Evolutionary conservation across 2,113 vertebrate genomes (phyloP).

Genomic region (Oriolus oriolus): DNA sequence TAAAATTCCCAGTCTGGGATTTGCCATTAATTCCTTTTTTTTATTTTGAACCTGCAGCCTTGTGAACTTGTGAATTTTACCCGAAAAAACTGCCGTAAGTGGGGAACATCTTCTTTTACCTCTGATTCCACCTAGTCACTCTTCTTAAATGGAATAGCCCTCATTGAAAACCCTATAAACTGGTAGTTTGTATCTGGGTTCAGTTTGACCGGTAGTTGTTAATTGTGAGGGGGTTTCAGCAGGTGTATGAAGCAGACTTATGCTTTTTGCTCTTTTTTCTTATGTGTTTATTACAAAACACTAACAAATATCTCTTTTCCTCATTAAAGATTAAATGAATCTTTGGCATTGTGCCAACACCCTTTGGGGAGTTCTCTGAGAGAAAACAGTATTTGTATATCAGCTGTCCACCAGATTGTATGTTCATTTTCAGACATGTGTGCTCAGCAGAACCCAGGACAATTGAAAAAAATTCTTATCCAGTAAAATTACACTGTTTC

Average conservation of each 20-base stretch:
- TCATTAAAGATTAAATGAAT: not conserved
- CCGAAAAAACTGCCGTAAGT: constrained; percentile 84
- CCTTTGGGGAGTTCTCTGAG: not conserved
- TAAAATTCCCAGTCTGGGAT: not conserved
- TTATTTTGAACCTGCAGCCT: constrained; percentile 63
- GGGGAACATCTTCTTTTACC: not conserved
- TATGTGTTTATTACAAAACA: not conserved
- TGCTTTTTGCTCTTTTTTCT: not conserved
- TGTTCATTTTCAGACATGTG: not conserved
- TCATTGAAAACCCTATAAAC: not conserved
- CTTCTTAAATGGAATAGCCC: not conserved
- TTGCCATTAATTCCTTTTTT: not conserved
- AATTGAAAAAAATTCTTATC: not conserved
- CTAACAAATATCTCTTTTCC: not conserved
- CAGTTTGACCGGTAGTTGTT: not conserved
- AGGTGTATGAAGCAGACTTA: not conserved
- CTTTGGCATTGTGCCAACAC: not conserved
- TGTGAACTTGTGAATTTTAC: constrained; percentile 82
- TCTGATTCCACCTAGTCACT: not conserved
- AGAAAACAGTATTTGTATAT: not conserved
- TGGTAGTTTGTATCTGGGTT: not conserved
- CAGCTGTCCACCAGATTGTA: not conserved
- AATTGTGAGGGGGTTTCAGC: not conserved
- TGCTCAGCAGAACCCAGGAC: not conserved
- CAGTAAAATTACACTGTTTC: not conserved